Evolutionary conservation across 2,797 vertebrate genomes (phyloP), one percentile per base, ranked within the genome.

Genomic region (Gymnopithys bicolor): DNA sequence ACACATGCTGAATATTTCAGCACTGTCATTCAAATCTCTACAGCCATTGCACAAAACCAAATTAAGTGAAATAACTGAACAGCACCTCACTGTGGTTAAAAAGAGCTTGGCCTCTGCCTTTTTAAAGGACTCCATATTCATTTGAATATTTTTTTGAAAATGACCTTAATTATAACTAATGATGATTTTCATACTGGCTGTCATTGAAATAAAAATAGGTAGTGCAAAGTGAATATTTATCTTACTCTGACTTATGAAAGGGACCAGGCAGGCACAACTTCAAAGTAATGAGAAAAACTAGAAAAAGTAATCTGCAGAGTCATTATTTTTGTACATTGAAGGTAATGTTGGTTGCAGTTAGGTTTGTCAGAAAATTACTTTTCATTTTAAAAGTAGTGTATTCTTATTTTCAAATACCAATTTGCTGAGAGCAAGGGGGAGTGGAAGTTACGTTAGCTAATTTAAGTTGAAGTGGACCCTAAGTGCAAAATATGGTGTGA

Each of bases 41-140:
- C 18, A 84, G 32, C 8, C 45, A 37, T 24, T 8, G 4, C 37
- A 71, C 24, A 71, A 67, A 69, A 48, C 0, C 7, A 49, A 60
- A 89, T 53, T 30, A 89, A 70, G 28, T 3, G 7, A 91, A 90
- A 73, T 64, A 94, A 89, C 53, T 83, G 52, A 96, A 89, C 73
- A 85, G 45, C 75, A 89, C 64, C 64, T 94, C 60, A 41, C 56
- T 87, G 67, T 90, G 49, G 84, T 21, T 90, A 62, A 80, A 86
- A 56, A 39, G 25, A 77, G 14, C 13, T 83, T 58, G 33, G 5
- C 5, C 16, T 46, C 56, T 83, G 53, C 3, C 46, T 76, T 39
- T 53, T 41, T 48, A 52, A 58, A 78, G 6, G 32, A 25, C 3
- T 33, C 13, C 3, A 7, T 66, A 73, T 45, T 66, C 5, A 59